phyloP scores from a whole-genome alignment of 2,797 vertebrate species.

The Pelobates cultripes region DNA sequence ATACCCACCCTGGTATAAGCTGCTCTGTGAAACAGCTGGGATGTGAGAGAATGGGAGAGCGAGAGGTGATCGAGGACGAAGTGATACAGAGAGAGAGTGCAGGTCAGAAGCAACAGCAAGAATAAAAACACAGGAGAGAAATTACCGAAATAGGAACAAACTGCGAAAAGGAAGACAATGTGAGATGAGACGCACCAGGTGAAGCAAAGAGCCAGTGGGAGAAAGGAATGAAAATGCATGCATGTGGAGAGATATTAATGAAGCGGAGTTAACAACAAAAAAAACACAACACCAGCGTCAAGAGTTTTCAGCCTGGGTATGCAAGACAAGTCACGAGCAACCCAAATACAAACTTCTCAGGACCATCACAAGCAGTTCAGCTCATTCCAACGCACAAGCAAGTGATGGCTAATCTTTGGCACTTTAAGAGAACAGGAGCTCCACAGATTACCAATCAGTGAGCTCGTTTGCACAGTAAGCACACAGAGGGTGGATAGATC shows the following conservation, averaged over 20 bases:
- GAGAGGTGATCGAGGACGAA: conserved; percentile 61
- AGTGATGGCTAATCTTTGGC: no score
- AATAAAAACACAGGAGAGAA: conserved; percentile 50
- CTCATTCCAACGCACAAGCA: no score
- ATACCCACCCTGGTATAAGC: conserved; percentile 74
- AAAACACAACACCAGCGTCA: no score
- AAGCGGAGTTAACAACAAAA: background rate
- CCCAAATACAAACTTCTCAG: no score
- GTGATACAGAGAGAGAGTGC: conserved; percentile 61
- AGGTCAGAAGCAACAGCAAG: conserved; percentile 57
- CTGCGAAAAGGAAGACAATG: conserved; percentile 1
- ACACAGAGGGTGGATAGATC: no score
- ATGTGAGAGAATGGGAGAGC: conserved; percentile 62
- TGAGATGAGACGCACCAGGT: background rate
- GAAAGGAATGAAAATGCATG: background rate
- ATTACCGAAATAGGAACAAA: conserved; percentile 48
- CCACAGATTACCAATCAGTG: no score
- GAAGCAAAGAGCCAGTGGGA: background rate
- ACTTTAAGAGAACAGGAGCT: no score
- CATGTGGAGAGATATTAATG: background rate
- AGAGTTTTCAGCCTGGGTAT: no score
- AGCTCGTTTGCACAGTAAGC: no score
- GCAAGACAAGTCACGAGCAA: no score
- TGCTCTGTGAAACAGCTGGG: conserved; percentile 79
- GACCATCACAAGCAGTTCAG: no score